phyloP scores from a whole-genome alignment of 2,888 invertebrate species.

The Tachystola acroxantha region DNA sequence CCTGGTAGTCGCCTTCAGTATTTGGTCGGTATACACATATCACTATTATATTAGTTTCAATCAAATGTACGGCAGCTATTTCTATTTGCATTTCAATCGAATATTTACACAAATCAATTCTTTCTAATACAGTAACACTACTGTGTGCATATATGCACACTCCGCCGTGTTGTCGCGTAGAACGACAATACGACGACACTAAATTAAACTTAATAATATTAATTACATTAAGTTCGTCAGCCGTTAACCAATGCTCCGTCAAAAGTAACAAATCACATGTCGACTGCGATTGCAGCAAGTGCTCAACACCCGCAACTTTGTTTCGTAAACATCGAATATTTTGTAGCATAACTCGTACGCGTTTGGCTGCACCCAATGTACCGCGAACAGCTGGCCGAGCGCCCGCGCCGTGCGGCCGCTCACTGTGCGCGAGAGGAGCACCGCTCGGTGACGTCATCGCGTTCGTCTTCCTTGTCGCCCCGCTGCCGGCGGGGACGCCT shows the following conservation, averaged over 20 bases:
- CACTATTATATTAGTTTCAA: slow-evolving; percentile 3
- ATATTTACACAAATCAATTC: background rate
- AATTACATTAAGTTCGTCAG: background rate
- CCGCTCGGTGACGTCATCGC: background rate
- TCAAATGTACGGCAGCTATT: slow-evolving; percentile 3
- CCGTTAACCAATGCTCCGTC: background rate
- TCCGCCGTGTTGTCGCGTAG: background rate
- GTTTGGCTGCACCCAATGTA: background rate
- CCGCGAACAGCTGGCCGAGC: background rate
- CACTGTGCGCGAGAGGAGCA: background rate
- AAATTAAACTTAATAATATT: background rate
- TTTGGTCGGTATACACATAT: slow-evolving; percentile 2
- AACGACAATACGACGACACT: background rate
- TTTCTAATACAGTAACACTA: background rate
- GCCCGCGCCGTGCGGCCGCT: background rate
- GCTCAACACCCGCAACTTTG: background rate
- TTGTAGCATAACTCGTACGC: background rate
- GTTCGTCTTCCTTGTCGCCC: background rate
- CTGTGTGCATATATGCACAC: background rate
- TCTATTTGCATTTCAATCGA: slow-evolving; percentile 6
- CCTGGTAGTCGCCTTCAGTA: background rate
- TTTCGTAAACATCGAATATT: background rate
- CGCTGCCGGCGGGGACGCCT: background rate
- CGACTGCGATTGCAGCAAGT: background rate
- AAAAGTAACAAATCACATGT: background rate